phyloP scores from a whole-genome alignment of 2,113 vertebrate genomes.

The Junco hyemalis region DNA sequence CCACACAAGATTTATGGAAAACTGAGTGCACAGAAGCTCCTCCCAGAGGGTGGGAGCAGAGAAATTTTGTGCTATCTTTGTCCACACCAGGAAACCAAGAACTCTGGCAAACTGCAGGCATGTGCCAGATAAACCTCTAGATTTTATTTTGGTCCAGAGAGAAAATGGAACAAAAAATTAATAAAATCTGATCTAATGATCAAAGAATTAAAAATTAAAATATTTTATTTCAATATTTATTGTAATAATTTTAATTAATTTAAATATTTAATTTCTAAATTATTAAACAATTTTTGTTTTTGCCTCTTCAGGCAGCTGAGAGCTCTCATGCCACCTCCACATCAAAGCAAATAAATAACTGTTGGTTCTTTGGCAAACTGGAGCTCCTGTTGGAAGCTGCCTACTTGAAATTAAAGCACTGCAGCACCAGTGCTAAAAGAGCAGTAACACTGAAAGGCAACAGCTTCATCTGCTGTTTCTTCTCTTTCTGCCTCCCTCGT shows the following conservation, averaged over 20 bases:
- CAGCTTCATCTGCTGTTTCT: neutral
- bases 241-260: too few species aligned
- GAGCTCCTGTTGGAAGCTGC: neutral
- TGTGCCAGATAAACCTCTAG: neutral
- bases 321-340: neutral
- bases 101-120: neutral
- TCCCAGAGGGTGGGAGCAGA: neutral
- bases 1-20: neutral
- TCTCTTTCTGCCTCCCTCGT: neutral
- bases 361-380: neutral
- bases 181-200: too few species aligned
- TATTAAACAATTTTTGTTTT: neutral
- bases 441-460: neutral
- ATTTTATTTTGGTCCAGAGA: neutral
- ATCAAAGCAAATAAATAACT: neutral
- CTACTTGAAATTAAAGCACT: neutral
- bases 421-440: neutral
- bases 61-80: fast-evolving
- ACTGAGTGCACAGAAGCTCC: neutral
- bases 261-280: too few species aligned
- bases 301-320: neutral
- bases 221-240: too few species aligned
- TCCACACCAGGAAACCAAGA: neutral
- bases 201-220: too few species aligned
- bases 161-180: neutral